Evolutionary conservation across 2,888 invertebrate species (phyloP), one percentile per base, ranked within the genome.

Genomic region (Hypena proboscidalis): DNA sequence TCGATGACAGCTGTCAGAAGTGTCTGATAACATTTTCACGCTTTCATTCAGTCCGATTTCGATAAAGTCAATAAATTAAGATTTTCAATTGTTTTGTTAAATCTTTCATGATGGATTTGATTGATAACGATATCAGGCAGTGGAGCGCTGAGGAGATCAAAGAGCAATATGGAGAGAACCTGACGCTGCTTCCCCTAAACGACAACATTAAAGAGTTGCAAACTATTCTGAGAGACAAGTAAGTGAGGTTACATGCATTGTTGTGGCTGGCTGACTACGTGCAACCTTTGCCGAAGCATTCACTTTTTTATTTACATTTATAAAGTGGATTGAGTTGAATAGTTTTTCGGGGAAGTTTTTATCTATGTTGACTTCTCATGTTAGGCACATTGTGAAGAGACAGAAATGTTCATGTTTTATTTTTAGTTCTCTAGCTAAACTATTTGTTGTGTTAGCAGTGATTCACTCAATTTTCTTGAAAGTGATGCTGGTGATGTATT

Each of bases 191-290:
- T 35, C 94, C 95, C 1, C 92, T 93, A 0, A 96, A 95, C 70
- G 94, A 96, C 76, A 96, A 96, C 83, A 94, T 95, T 29, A 94
- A 94, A 68, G 97, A 97, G 78, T 82, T 97, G 37, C 95, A 97
- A 78, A 97, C 97, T 4, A 97, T 97, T 67, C 92, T 97, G 33
- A 91, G 97, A 17, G 97, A 97, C 87, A 96, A 95, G 97, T 97
- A 89, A 92, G 93, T 84, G 57, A 81, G 80, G 81, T 83, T 86
- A 83, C 48, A n/a, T n/a, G n/a, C n/a, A n/a, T n/a, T n/a, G n/a
- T n/a, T n/a, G n/a, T n/a, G n/a, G n/a, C n/a, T 52, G 35, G 23
- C 31, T 21, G 10, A 15, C 8, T 25, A 26, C 8, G 4, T 22
- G 17, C 23, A 15, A 34, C 11, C 17, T 34, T 47, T 31, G 15